Conservation (phyloP, 2,113 vertebrate species). For the Zosterops japonicus region DNA sequence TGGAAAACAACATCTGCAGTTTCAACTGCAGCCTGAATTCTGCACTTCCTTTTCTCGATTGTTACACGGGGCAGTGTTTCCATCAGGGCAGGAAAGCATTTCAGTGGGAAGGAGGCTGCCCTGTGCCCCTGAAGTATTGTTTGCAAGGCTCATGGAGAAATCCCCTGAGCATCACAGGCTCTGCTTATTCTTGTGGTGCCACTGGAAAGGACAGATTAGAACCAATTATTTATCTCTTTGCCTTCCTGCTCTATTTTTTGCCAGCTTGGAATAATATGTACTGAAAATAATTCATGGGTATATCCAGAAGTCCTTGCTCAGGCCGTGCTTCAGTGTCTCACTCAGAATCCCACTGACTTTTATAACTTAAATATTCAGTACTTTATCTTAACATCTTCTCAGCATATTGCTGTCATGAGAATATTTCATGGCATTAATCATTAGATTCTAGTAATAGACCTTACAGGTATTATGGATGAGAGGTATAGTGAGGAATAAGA, state of each 20-base stretch:
- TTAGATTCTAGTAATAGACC: not conserved
- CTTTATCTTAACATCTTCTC: constrained; percentile 13
- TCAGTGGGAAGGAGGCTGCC: not conserved
- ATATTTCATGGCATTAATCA: constrained; percentile 51
- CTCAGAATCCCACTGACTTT: not conserved
- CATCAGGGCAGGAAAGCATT: not conserved
- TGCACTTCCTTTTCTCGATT: constrained; percentile 31
- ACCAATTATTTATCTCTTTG: constrained; percentile 51
- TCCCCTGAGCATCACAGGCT: not conserved
- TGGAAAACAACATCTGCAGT: constrained; percentile 34
- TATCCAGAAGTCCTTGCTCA: constrained; percentile 27
- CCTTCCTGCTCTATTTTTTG: constrained; percentile 41
- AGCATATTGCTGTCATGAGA: constrained; percentile 29
- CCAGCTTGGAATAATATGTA: constrained; percentile 21
- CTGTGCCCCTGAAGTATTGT: not conserved
- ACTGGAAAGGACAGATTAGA: constrained; percentile 32
- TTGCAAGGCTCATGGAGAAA: not conserved
- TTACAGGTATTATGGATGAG: not conserved
- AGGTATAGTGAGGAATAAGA: constrained; percentile 19
- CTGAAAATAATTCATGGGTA: constrained; percentile 25
- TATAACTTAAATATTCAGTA: not conserved
- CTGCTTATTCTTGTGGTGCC: constrained; percentile 1
- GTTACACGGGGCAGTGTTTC: not conserved
- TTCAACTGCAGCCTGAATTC: not conserved
- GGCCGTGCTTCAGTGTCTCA: not conserved